Base-by-base conservation (phyloP, 2,797 vertebrate genomes). In the Semaprochilodus insignis region DNA sequence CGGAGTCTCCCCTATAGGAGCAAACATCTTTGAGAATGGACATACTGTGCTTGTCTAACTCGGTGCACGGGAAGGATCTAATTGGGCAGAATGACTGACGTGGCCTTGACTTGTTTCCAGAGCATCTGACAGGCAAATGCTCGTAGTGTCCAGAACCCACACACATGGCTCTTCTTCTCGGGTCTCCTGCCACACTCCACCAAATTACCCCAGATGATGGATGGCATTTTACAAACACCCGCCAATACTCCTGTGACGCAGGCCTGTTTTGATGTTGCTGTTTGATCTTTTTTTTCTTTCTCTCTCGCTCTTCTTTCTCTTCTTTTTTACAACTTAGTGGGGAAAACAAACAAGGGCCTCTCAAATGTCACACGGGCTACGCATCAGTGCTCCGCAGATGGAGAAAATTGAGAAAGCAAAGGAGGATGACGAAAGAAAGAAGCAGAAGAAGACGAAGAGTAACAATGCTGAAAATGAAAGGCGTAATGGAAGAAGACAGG, bases 161-260 rank as follows among this genome's bases (percentile, higher is more conserved):
- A 81, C 55, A 81, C 55, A 44, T 31, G 36, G 40, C 55, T 51
- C 54, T 54, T 74, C 40, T 23, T 78, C 52, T 23, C 2, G 57
- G 76, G 66, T 62, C 71, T 31, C 59, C 36, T 23, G 73, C 66
- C 77, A 74, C 60, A 82, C 83, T 79, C 31, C n/a, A 55, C 62
- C 55, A 84, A 36, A 52, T 21, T 73, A 40, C 54, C 77, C 44
- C 52, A 21, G 74, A 79, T 55, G 80, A 79, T 13, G 31, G 73
- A 76, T 86, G 81, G 77, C 81, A 85, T 83, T 84, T 83, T 60
- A 74, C 81, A 66, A 60, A 80, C 67, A 76, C 77, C 75, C 36
- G 77, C 73, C 72, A 85, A 55, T 36, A 63, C 72, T 66, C 59
- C 57, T 55, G 31, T 81, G 76, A 80, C 67, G 60, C 77, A 67